Evolutionary conservation across 1,140 invertebrate genomes (phyloP), one percentile per base, ranked within the genome.

Genomic region (Drosophila virilis): DNA sequence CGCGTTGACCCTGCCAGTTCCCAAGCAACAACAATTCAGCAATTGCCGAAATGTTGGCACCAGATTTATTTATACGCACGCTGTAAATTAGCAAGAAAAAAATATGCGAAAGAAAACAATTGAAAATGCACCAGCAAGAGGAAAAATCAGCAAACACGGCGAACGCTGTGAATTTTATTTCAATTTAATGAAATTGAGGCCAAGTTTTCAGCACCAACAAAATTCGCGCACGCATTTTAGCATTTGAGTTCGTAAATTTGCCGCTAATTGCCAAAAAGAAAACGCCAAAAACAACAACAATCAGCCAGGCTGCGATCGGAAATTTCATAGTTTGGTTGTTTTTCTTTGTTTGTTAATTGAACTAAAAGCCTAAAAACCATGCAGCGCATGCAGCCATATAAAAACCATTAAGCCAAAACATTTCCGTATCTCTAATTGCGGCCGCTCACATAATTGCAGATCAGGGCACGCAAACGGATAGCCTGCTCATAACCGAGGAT

Each of bases 381-480:
- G 59, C 64, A 78, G 73, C 54, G n/a, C 52, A 69, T 45, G 71
- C 71, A 69, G 54, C 54, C 13, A 55, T 73, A 61, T 28, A 62
- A 66, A 51, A 10, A 15, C 38, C 28, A 42, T 60, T 54, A 62
- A 70, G 69, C 17, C 33, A 55, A 67, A 67, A 52, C 74, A 67
- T 78, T 82, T 82, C 75, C 64, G 70, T 60, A 62, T 67, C 60
- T 60, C 60, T 73, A 77, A 75, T 57, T 57, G 37, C 17, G 57
- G 33, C 1, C 32, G 48, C 13, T 40, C 46, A 40, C 7, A 15
- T 45, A 12, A 35, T 42, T 76, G 15, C 66, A 91, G 90, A 91
- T 80, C 90, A 91, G 59, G 90, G 83, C 65, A 91, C 90, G 15
- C 90, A 91, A 79, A 91, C 90, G 32, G 90, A 91, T 37, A 46